Evolutionary conservation across 1,140 invertebrate genomes (phyloP).

Genomic region (Drosophila asahinai): DNA sequence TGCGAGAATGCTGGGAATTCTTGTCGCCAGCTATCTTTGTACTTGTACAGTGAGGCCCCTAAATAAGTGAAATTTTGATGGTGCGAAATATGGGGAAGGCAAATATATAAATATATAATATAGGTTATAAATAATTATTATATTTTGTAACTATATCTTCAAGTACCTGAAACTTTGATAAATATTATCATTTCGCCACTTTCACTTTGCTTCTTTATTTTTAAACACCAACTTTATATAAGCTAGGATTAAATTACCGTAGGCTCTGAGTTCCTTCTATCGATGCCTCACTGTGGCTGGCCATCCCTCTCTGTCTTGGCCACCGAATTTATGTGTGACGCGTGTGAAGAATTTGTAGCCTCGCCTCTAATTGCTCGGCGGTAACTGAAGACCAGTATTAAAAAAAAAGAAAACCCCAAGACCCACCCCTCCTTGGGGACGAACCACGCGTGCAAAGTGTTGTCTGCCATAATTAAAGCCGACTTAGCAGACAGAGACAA

Average conservation of each 20-base stretch:
- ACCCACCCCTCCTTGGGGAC: not conserved
- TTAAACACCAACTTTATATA: too few species aligned
- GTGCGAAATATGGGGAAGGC: too few species aligned
- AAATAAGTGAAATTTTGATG: not conserved
- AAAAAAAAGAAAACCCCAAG: slow-evolving; percentile 6
- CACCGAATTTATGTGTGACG: slow-evolving; percentile 40
- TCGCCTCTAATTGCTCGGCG: slow-evolving; percentile 45
- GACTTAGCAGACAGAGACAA: slow-evolving; percentile 51
- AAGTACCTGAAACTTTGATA: too few species aligned
- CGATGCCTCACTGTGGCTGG: not conserved
- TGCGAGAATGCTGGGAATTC: slow-evolving; percentile 29
- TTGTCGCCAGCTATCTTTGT: slow-evolving; percentile 13
- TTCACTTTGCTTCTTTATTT: too few species aligned
- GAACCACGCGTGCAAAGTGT: slow-evolving; percentile 28
- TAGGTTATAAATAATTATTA: too few species aligned
- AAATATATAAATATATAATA: too few species aligned
- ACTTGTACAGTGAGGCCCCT: not conserved
- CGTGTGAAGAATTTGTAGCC: slow-evolving; percentile 49
- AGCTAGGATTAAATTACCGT: too few species aligned
- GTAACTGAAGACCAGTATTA: slow-evolving; percentile 34
- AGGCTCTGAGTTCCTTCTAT: too few species aligned
- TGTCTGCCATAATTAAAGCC: slow-evolving; percentile 53
- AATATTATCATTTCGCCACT: too few species aligned
- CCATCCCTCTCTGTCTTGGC: slow-evolving; percentile 13
- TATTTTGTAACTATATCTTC: too few species aligned